Conservation (phyloP, 2,888 invertebrate species). For the Leptothorax acervorum region DNA sequence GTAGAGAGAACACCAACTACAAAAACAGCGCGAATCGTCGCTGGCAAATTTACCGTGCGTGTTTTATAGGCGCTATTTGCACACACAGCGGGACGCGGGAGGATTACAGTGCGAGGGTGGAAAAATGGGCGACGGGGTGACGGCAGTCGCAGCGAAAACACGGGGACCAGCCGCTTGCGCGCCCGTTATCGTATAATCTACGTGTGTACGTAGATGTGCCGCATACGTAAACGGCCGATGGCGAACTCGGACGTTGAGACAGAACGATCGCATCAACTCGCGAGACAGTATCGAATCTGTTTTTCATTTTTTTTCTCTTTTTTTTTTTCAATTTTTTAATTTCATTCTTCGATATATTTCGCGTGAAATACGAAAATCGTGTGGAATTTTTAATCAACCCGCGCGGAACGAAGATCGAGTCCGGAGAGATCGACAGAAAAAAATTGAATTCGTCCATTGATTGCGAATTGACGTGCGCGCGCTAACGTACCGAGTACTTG, state of each 20-base stretch:
- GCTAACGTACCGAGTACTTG: conserved; percentile 53
- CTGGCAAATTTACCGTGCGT: conserved; percentile 71
- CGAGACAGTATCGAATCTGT: conserved; percentile 35
- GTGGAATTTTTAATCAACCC: conserved; percentile 57
- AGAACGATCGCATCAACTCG: conserved; percentile 48
- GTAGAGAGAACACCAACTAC: conserved; percentile 63
- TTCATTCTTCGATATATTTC: conserved; percentile 13
- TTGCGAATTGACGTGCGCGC: conserved; percentile 52
- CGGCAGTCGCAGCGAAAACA: conserved; percentile 41
- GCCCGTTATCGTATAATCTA: conserved; percentile 57
- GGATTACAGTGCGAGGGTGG: conserved; percentile 60
- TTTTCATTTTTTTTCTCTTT: conserved; percentile 36
- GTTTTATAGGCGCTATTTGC: conserved; percentile 68
- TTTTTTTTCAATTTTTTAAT: background rate
- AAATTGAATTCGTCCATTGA: conserved; percentile 68
- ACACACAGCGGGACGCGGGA: conserved; percentile 47
- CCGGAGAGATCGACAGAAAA: conserved; percentile 15
- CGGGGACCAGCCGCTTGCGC: conserved; percentile 26
- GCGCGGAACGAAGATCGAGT: conserved; percentile 31
- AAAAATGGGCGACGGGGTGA: conserved; percentile 52
- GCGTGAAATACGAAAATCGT: conserved; percentile 32
- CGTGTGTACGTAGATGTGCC: conserved; percentile 25
- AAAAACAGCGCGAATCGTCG: conserved; percentile 74
- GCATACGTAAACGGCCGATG: conserved; percentile 28
- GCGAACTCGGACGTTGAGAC: conserved; percentile 6